Evolutionary conservation across 2,888 invertebrate genomes (phyloP).

Genomic region (Cheilosia variabilis): DNA sequence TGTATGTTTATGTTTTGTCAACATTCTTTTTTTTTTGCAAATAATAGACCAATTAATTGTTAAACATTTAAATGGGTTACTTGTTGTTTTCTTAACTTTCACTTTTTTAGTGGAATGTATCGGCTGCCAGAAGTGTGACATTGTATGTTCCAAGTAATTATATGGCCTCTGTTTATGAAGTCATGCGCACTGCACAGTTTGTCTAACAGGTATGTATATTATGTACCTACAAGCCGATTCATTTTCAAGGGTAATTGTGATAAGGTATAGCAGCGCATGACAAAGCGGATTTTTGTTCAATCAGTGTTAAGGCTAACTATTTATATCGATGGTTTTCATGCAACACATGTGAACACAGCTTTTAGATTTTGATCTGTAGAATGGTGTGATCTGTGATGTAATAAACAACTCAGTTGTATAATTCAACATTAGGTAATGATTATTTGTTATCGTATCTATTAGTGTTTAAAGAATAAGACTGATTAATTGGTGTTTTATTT

Average conservation of each 20-base stretch:
- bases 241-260: not conserved
- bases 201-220: not conserved
- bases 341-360: not conserved
- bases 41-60: constrained; percentile 54
- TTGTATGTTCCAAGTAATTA: too few species aligned
- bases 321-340: not conserved
- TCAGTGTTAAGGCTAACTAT: constrained; percentile 1
- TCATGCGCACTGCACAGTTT: not conserved
- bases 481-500: too few species aligned
- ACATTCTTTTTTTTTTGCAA: constrained; percentile 21
- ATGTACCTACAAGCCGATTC: not conserved
- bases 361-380: not conserved
- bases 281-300: too few species aligned
- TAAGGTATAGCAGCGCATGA: not conserved
- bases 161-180: not conserved
- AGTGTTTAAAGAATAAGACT: too few species aligned
- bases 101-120: not conserved
- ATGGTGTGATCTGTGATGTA: not conserved
- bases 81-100: constrained; percentile 11
- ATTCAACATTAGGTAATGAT: not conserved
- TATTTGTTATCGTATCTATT: too few species aligned
- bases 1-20: constrained; percentile 45
- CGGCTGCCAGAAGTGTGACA: not conserved
- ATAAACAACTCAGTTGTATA: not conserved
- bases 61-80: constrained; percentile 26